These are phyloP conservation scores for Helicolenus hilgendorfi DNA, from an alignment of 2,797 vertebrate genomes.

Conservation along the genomic window DNA sequence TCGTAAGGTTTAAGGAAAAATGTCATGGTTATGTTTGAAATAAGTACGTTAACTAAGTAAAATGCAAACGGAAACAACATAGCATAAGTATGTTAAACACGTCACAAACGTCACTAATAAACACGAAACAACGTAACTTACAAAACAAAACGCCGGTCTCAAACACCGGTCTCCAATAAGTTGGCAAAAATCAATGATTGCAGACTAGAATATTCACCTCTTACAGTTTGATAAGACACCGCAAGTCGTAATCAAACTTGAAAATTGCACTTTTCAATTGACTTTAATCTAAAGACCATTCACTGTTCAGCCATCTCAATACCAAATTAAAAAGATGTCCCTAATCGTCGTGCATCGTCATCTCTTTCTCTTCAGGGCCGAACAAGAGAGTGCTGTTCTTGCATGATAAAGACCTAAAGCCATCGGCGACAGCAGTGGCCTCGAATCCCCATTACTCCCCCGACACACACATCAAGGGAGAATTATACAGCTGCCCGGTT, in stretches of 20 bases:
- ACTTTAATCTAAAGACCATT: neutral
- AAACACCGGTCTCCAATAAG: neutral
- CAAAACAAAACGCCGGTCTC: too few species aligned
- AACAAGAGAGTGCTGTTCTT: neutral
- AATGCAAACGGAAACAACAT: too few species aligned
- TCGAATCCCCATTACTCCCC: slow-evolving; percentile 22
- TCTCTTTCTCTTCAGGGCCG: neutral
- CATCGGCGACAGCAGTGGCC: neutral
- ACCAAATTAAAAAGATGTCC: neutral
- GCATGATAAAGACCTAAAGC: neutral
- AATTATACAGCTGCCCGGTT: slow-evolving; percentile 42
- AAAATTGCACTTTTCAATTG: neutral
- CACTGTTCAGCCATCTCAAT: neutral
- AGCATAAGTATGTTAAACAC: too few species aligned
- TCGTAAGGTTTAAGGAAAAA: too few species aligned
- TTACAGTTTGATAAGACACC: neutral
- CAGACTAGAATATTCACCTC: neutral
- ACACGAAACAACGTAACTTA: too few species aligned
- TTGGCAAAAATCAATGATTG: neutral
- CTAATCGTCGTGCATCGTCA: neutral
- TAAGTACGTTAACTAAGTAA: too few species aligned
- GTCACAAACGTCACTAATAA: too few species aligned
- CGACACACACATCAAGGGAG: slow-evolving; percentile 41
- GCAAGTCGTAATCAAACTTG: neutral
- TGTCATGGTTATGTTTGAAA: too few species aligned